Evolutionary conservation across 2,113 vertebrate genomes (phyloP).

Genomic region (Oreochromis tanganicae): DNA sequence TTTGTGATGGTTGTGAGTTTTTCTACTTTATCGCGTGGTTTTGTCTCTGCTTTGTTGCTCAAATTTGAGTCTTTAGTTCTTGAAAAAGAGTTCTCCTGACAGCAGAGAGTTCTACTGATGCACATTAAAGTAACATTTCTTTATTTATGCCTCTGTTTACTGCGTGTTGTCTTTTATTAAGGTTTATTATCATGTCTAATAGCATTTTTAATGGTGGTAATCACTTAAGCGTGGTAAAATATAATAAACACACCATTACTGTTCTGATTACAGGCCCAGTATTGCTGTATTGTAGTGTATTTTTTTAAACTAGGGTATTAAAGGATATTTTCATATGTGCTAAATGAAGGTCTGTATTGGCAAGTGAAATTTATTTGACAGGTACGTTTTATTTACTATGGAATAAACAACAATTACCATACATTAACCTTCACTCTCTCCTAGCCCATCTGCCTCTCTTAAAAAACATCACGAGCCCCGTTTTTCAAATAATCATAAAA

Average conservation of each 20-base stretch:
- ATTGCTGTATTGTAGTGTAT: not conserved
- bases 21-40: not conserved
- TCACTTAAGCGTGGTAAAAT: not conserved
- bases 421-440: not conserved
- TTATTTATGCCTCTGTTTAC: not conserved
- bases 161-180: not conserved
- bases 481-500: not conserved
- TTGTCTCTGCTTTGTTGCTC: not conserved
- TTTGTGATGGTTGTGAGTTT: not conserved
- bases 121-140: not conserved
- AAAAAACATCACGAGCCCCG: not conserved
- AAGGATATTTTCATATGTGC: not conserved
- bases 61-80: not conserved
- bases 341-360: not conserved
- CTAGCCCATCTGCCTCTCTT: not conserved
- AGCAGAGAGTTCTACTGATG: not conserved
- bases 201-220: not conserved
- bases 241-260: not conserved
- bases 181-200: not conserved
- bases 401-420: not conserved
- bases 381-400: not conserved
- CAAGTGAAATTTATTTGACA: not conserved
- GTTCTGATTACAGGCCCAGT: not conserved
- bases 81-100: not conserved
- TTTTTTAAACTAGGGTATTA: not conserved